phyloP scores from a whole-genome alignment of 2,888 invertebrate genomes.

The Hedya salicella region DNA sequence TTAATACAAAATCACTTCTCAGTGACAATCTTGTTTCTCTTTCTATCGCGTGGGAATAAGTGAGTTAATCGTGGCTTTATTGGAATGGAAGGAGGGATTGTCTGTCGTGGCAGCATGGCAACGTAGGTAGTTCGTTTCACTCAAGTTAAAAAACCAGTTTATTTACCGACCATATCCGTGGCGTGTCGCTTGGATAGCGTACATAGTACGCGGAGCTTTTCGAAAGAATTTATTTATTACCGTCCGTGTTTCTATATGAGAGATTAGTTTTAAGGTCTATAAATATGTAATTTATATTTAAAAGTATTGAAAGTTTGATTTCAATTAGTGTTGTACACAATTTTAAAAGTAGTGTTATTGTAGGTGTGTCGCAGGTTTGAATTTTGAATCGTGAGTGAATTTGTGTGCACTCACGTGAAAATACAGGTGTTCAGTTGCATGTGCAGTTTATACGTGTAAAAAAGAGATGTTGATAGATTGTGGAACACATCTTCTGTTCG shows the following conservation, averaged over 20 bases:
- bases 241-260: slow-evolving; percentile 42
- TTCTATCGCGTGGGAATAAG: slow-evolving; percentile 4
- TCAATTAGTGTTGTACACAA: slow-evolving; percentile 35
- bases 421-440: slow-evolving; percentile 60
- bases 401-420: slow-evolving; percentile 71
- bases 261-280: slow-evolving; percentile 14
- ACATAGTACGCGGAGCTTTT: slow-evolving; percentile 37
- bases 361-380: slow-evolving; percentile 74
- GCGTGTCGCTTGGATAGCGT: slow-evolving; percentile 38
- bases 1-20: not conserved
- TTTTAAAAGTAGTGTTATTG: slow-evolving; percentile 40
- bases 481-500: slow-evolving; percentile 52
- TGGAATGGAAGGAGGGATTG: slow-evolving; percentile 14
- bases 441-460: slow-evolving; percentile 55
- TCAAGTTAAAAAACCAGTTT: slow-evolving; percentile 80
- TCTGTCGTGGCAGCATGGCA: slow-evolving; percentile 38
- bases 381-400: slow-evolving; percentile 72
- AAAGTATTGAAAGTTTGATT: slow-evolving; percentile 44
- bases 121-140: slow-evolving; percentile 35
- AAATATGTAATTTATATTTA: slow-evolving; percentile 14
- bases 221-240: slow-evolving; percentile 39
- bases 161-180: slow-evolving; percentile 71
- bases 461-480: slow-evolving; percentile 56
- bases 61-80: slow-evolving; percentile 2
- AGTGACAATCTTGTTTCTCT: slow-evolving; percentile 11